Evolutionary conservation across 2,888 invertebrate species (phyloP).

Genomic region (Gibbula magus): DNA sequence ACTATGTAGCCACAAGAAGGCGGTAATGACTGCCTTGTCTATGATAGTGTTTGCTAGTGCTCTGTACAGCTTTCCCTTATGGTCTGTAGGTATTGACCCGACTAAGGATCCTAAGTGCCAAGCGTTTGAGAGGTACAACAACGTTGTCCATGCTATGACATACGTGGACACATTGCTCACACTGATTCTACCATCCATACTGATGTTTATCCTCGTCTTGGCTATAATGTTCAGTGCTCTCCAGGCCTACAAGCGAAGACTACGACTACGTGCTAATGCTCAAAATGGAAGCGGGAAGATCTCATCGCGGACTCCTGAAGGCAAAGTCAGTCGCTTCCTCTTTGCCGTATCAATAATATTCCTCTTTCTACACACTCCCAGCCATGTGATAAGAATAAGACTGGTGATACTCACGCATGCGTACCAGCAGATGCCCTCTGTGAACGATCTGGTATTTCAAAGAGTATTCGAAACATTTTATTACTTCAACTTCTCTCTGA

Average conservation of each 20-base stretch:
- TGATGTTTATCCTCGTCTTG: constrained; percentile 27
- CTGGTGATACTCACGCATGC: constrained; percentile 13
- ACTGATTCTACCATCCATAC: constrained; percentile 27
- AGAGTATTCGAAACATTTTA: constrained; percentile 30
- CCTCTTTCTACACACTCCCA: constrained; percentile 31
- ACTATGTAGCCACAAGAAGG: constrained; percentile 29
- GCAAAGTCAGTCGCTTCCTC: constrained; percentile 32
- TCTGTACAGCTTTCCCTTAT: constrained; percentile 32
- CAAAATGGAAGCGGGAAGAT: not conserved
- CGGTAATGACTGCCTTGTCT: constrained; percentile 14
- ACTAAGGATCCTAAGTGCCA: constrained; percentile 5
- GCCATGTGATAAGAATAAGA: constrained; percentile 27
- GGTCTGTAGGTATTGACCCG: constrained; percentile 25
- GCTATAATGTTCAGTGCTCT: constrained; percentile 31
- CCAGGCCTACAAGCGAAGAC: constrained; percentile 17
- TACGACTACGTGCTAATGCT: not conserved
- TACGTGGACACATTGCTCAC: constrained; percentile 36
- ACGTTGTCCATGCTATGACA: constrained; percentile 23
- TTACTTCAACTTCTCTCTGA: constrained; percentile 32
- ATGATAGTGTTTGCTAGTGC: constrained; percentile 9
- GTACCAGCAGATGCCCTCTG: not conserved
- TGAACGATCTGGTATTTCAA: constrained; percentile 22
- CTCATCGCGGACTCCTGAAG: not conserved
- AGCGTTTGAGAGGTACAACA: not conserved
- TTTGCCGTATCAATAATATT: constrained; percentile 34